These are phyloP conservation scores for Paradisaea rubra DNA, from an alignment of 2,113 vertebrate genomes.

Conservation along the genomic window DNA sequence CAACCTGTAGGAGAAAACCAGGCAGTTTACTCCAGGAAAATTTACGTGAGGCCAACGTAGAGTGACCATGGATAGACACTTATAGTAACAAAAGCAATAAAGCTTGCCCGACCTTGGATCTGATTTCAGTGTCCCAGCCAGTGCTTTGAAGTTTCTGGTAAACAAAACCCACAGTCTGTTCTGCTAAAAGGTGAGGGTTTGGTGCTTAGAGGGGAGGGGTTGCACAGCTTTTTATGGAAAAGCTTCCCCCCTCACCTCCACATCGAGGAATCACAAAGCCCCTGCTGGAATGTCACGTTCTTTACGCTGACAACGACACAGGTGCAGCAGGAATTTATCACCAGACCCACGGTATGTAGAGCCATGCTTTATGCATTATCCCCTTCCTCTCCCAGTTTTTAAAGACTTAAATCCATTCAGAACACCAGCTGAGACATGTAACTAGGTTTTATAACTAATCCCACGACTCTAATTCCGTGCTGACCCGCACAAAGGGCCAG, in stretches of 20 bases:
- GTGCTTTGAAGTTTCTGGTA: background rate
- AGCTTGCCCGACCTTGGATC: background rate
- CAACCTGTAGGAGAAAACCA: background rate
- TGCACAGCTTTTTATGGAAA: background rate
- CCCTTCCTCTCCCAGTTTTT: background rate
- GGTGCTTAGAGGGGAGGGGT: background rate
- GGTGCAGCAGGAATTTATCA: background rate
- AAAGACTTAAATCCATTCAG: background rate
- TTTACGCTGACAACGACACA: background rate
- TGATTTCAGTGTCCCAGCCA: background rate
- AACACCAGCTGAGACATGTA: background rate
- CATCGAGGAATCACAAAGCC: background rate
- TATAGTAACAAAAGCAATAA: background rate
- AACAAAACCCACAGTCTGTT: background rate
- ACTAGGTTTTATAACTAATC: constrained; percentile 37
- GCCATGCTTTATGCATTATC: background rate
- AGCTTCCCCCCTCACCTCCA: background rate
- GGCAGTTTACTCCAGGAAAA: background rate
- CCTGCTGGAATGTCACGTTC: background rate
- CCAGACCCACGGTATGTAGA: background rate
- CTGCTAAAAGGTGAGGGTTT: background rate
- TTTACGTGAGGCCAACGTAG: background rate
- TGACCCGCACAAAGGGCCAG: background rate
- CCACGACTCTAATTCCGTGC: constrained; percentile 29
- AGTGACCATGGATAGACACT: background rate